Evolutionary conservation across 2,113 vertebrate species (phyloP).

Genomic region (Stomatorhinus ivindoensis): DNA sequence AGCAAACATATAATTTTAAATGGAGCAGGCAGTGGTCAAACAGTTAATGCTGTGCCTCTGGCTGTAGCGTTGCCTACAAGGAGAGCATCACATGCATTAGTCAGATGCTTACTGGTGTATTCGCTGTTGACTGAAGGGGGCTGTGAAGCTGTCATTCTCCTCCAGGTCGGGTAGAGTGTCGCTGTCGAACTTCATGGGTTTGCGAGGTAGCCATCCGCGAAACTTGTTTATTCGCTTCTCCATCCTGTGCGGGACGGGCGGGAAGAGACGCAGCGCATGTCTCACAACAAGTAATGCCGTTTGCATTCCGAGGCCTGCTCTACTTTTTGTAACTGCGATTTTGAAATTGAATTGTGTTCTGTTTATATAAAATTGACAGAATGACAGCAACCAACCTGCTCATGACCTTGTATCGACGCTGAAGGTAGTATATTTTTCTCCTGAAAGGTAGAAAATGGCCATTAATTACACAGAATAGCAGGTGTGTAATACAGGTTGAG

Average conservation of each 20-base stretch:
- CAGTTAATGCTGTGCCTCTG: neutral
- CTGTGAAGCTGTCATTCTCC: constrained; percentile 90
- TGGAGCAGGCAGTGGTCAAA: neutral
- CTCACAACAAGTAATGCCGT: neutral
- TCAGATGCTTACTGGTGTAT: constrained; percentile 81
- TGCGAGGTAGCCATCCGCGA: constrained; percentile 85
- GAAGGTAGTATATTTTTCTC: constrained; percentile 95
- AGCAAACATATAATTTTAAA: neutral
- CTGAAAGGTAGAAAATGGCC: constrained; percentile 77
- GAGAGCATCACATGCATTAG: neutral
- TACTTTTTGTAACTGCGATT: neutral
- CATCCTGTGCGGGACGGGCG: constrained; percentile 61
- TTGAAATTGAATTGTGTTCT: neutral
- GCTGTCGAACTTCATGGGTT: constrained; percentile 87
- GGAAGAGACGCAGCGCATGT: neutral
- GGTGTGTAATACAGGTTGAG: neutral
- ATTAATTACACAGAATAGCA: constrained; percentile 73
- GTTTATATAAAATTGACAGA: neutral
- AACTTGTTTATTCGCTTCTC: constrained; percentile 91
- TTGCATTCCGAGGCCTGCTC: neutral
- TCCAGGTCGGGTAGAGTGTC: constrained; percentile 85
- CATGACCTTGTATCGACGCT: constrained; percentile 85
- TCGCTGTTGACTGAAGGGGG: constrained; percentile 88
- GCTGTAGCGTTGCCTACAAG: neutral
- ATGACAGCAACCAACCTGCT: constrained; percentile 72